phyloP scores from a whole-genome alignment of 2,113 vertebrate genomes.

The Solea senegalensis region DNA sequence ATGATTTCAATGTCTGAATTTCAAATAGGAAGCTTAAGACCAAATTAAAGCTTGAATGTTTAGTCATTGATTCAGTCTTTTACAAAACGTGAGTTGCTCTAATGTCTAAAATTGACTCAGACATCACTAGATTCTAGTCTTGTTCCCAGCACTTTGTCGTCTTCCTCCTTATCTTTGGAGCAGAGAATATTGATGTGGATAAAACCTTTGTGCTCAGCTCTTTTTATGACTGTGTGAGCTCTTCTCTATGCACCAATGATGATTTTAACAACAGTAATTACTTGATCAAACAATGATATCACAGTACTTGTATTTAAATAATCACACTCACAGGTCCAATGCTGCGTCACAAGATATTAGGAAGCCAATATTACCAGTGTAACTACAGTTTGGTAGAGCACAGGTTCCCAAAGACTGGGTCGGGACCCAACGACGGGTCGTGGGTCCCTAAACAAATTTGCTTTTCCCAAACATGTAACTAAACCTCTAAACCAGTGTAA shows the following conservation, averaged over 20 bases:
- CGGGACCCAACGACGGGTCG: too few species aligned
- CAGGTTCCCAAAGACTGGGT: too few species aligned
- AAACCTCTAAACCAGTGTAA: too few species aligned
- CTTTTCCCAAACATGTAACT: too few species aligned
- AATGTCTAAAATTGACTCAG: slow-evolving; percentile 42
- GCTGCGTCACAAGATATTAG: too few species aligned
- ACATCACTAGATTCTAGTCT: slow-evolving; percentile 40
- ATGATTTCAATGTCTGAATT: background rate
- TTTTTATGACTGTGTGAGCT: slow-evolving; percentile 57
- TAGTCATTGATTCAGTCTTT: slow-evolving; percentile 12
- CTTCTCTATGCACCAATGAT: background rate
- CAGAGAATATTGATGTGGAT: slow-evolving; percentile 59
- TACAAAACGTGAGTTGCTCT: slow-evolving; percentile 8
- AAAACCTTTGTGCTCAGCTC: slow-evolving; percentile 61
- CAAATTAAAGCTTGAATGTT: background rate
- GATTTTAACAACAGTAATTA: slow-evolving; percentile 13
- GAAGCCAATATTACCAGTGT: too few species aligned
- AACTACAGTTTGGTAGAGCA: too few species aligned
- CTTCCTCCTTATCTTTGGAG: slow-evolving; percentile 48
- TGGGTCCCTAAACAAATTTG: too few species aligned
- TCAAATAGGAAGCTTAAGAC: slow-evolving; percentile 1
- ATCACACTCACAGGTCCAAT: too few species aligned
- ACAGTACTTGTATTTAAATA: too few species aligned
- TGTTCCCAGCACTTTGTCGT: slow-evolving; percentile 44
- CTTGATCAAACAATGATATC: background rate